phyloP scores from a whole-genome alignment of 1,140 invertebrate genomes.

The Zaprionus tsacasi region DNA sequence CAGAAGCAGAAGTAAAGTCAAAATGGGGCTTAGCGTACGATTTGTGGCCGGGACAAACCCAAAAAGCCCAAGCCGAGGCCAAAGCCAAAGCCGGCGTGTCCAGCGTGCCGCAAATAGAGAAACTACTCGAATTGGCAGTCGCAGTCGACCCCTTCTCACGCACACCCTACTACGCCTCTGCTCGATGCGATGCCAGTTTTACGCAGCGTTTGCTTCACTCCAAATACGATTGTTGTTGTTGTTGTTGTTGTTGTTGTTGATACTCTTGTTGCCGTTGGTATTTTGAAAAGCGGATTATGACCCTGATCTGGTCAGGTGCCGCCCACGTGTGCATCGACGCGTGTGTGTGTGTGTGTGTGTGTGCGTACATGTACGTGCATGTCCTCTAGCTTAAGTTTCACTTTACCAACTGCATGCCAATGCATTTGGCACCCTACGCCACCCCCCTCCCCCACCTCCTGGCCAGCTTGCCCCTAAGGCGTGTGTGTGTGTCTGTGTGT shows the following conservation, averaged over 20 bases:
- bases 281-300: slow-evolving; percentile 75
- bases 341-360: slow-evolving; percentile 12
- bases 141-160: not conserved
- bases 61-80: not conserved
- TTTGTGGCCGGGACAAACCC: slow-evolving; percentile 57
- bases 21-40: slow-evolving; percentile 74
- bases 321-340: slow-evolving; percentile 32
- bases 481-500: slow-evolving; percentile 13
- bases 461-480: not conserved
- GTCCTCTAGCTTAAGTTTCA: slow-evolving; percentile 70
- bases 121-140: slow-evolving; percentile 16
- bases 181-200: slow-evolving; percentile 39
- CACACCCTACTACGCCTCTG: not conserved
- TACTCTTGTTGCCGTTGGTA: slow-evolving; percentile 33
- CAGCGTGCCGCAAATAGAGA: slow-evolving; percentile 6
- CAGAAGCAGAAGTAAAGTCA: slow-evolving; percentile 45
- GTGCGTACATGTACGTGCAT: slow-evolving; percentile 16
- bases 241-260: slow-evolving; percentile 25
- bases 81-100: slow-evolving; percentile 7
- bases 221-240: slow-evolving; percentile 28
- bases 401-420: slow-evolving; percentile 69
- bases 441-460: not conserved
- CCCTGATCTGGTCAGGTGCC: slow-evolving; percentile 75
- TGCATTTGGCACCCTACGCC: slow-evolving; percentile 9
- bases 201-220: slow-evolving; percentile 40